Evolutionary conservation across 2,797 vertebrate genomes (phyloP), one percentile per base, ranked within the genome.

Genomic region (Rhinichthys osculus): DNA sequence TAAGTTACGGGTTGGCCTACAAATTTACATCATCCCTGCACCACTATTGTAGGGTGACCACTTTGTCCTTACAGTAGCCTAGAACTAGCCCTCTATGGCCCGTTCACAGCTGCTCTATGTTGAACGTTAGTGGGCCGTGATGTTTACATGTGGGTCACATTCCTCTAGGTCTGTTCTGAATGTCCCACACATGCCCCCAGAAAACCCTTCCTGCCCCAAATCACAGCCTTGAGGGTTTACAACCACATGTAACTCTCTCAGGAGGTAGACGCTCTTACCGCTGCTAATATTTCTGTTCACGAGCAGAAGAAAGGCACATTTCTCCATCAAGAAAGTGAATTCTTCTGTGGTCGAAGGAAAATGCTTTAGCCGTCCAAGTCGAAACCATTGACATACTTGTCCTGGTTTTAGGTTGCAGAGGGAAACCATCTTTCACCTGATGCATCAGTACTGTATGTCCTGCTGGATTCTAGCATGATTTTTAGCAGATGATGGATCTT

Each of bases 141-240:
- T 86, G 82, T 88, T 88, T 82, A 67, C 44, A 59, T 57, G 72
- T 77, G 78, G 85, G 52, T 71, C 10, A 40, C 19, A 78, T 83
- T 76, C 85, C 78, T 84, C 69, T 27, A 17, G 30, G 40, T 84
- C 19, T 78, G 64, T 62, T 71, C 52, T 47, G 62, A 77, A 38
- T 4, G n/a, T 54, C 84, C 76, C 54, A 72, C 84, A 77, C 59
- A 57, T 78, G 64, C 83, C 76, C 73, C 83, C 74, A 71, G 27
- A 85, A 85, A 85, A 67, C 78, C 62, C 30, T 52, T 80, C 76
- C 27, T 80, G 30, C 84, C 66, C 77, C 40, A 85, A 27, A 73
- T 72, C 78, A 38, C 57, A 73, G 16, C 40, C 42, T 81, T 80
- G 27, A 50, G 27, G 40, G 10, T 64, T 85, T 85, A 42, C 74